These are phyloP conservation scores for cat (Felis catus) DNA, from an alignment of 2,113 vertebrate species.

Conservation along the genomic window DNA sequence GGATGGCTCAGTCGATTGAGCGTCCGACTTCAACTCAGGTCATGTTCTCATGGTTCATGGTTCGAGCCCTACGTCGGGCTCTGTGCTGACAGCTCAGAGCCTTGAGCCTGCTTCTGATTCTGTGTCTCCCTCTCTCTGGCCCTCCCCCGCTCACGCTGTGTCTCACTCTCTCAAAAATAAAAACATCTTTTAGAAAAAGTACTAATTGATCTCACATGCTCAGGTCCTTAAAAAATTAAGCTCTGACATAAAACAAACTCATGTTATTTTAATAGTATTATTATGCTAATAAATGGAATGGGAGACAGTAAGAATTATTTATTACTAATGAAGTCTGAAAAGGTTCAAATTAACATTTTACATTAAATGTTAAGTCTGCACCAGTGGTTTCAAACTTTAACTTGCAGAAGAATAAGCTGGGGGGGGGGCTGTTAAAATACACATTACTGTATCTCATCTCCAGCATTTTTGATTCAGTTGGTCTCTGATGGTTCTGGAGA, in stretches of 20 bases:
- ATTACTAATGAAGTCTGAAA: not conserved
- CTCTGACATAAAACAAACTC: not conserved
- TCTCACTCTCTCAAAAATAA: no score
- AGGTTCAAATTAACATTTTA: slow-evolving; percentile 1
- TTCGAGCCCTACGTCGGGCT: no score
- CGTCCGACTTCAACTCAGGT: no score
- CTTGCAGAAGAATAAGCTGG: not conserved
- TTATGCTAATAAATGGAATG: not conserved
- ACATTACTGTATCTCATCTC: not conserved
- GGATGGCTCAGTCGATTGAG: no score
- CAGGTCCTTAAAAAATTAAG: not conserved
- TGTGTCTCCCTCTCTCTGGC: no score
- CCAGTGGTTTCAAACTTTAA: not conserved
- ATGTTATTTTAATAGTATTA: not conserved
- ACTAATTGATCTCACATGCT: not conserved
- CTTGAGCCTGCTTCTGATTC: no score
- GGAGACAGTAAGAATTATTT: not conserved
- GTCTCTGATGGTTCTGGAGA: not conserved
- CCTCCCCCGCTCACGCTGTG: no score
- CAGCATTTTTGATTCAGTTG: not conserved
- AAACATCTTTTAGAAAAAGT: not conserved
- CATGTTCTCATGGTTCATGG: no score
- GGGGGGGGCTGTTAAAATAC: not conserved
- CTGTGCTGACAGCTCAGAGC: no score
- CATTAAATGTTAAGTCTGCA: not conserved